Percentiles rank a stretch among this genome's conserved stretches.
phyloP scores from a whole-genome alignment of 2,888 invertebrate genomes.

The Cistogaster globosa region DNA sequence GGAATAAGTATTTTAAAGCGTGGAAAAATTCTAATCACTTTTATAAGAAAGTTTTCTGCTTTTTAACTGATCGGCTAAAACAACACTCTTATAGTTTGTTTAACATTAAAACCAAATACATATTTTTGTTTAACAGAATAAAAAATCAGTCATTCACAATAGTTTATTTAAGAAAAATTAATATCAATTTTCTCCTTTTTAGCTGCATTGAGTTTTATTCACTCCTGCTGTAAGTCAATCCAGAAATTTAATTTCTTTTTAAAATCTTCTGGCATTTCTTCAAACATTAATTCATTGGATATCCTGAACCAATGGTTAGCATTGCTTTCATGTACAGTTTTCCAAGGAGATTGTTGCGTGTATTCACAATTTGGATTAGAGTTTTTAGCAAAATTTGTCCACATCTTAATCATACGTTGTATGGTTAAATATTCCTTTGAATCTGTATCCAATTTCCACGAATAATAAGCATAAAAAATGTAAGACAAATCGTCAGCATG shows the following conservation, averaged over 20 bases:
- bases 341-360: slow-evolving; percentile 76
- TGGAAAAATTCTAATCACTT: no score
- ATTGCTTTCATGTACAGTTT: slow-evolving; percentile 72
- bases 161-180: no score
- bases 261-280: slow-evolving; percentile 56
- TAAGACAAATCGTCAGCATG: slow-evolving; percentile 82
- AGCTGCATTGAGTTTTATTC: no score
- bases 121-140: no score
- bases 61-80: no score
- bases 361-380: slow-evolving; percentile 80
- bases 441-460: slow-evolving; percentile 77
- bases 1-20: no score
- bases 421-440: slow-evolving; percentile 80
- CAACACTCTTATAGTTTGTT: no score
- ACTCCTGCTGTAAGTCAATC: slow-evolving; percentile 62
- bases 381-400: slow-evolving; percentile 80
- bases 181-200: no score
- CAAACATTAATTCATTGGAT: slow-evolving; percentile 59
- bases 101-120: no score
- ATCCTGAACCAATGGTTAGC: slow-evolving; percentile 73
- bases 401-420: slow-evolving; percentile 79
- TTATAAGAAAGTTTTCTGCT: no score
- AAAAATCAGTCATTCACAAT: no score
- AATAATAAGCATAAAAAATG: slow-evolving; percentile 79
- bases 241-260: slow-evolving; percentile 63